Conservation (phyloP, 2,113 vertebrate species). For the Probosciger aterrimus region DNA sequence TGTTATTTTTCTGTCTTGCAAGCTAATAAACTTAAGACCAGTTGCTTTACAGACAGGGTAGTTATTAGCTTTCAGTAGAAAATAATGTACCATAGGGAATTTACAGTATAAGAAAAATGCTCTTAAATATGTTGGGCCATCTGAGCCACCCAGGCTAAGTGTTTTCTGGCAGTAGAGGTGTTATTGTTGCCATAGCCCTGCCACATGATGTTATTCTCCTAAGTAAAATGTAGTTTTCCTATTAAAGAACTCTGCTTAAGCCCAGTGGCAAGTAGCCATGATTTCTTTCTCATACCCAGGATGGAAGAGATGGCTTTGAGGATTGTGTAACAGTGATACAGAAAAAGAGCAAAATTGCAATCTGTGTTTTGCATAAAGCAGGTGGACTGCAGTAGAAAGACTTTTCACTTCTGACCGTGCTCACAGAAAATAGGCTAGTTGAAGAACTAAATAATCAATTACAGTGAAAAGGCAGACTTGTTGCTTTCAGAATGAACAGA, state of each 20-base stretch:
- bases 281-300: background rate
- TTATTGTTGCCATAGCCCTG: slow-evolving; percentile 58
- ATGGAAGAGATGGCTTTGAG: background rate
- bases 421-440: background rate
- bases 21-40: slow-evolving; percentile 66
- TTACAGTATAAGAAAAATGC: slow-evolving; percentile 37
- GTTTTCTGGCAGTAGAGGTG: slow-evolving; percentile 63
- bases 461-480: background rate
- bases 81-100: slow-evolving; percentile 60
- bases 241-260: slow-evolving; percentile 27
- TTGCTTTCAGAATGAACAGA: background rate
- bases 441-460: background rate
- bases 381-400: background rate
- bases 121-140: slow-evolving; percentile 57
- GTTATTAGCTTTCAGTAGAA: slow-evolving; percentile 53
- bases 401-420: background rate
- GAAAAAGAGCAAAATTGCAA: background rate
- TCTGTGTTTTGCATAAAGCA: background rate
- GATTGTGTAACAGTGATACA: background rate
- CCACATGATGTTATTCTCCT: slow-evolving; percentile 56
- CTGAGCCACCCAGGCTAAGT: slow-evolving; percentile 58
- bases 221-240: slow-evolving; percentile 25
- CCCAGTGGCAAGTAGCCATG: background rate
- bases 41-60: slow-evolving; percentile 55
- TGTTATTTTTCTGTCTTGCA: slow-evolving; percentile 64